These are phyloP conservation scores for Dascillus cervinus DNA, from an alignment of 2,888 invertebrate genomes.

Conservation along the genomic window DNA sequence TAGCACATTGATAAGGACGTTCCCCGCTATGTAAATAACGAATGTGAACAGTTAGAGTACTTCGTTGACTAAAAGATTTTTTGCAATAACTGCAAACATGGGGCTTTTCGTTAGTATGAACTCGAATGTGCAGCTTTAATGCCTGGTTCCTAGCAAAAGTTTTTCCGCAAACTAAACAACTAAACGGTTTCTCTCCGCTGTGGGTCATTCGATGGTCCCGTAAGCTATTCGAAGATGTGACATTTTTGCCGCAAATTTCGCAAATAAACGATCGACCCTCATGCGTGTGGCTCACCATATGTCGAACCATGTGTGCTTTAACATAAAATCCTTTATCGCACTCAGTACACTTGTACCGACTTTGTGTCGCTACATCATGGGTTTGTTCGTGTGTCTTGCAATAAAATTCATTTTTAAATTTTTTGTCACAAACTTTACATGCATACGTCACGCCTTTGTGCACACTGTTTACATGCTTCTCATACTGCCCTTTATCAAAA, in stretches of 20 bases:
- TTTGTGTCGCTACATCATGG: background rate
- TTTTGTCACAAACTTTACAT: too few species aligned
- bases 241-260: conserved; percentile 9
- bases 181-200: conserved; percentile 41
- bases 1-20: conserved; percentile 35
- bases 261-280: conserved; percentile 12
- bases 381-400: too few species aligned
- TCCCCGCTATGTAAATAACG: conserved; percentile 7
- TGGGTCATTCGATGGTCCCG: conserved; percentile 1
- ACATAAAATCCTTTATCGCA: conserved; percentile 17
- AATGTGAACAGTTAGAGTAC: conserved; percentile 9
- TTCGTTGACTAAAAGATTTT: conserved; percentile 13
- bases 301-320: conserved; percentile 12
- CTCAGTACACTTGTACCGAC: conserved; percentile 30
- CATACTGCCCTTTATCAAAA: too few species aligned
- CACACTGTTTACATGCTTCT: too few species aligned
- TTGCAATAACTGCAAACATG: conserved; percentile 16
- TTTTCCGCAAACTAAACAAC: conserved; percentile 42
- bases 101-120: conserved; percentile 10
- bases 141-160: conserved; percentile 43
- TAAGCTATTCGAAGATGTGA: background rate
- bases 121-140: conserved; percentile 10
- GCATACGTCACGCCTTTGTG: too few species aligned
- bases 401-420: too few species aligned
- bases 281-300: conserved; percentile 13